Percentiles rank a stretch among this genome's conserved stretches.
Conservation (phyloP, 2,113 vertebrate species). For the Petroica traversi region DNA sequence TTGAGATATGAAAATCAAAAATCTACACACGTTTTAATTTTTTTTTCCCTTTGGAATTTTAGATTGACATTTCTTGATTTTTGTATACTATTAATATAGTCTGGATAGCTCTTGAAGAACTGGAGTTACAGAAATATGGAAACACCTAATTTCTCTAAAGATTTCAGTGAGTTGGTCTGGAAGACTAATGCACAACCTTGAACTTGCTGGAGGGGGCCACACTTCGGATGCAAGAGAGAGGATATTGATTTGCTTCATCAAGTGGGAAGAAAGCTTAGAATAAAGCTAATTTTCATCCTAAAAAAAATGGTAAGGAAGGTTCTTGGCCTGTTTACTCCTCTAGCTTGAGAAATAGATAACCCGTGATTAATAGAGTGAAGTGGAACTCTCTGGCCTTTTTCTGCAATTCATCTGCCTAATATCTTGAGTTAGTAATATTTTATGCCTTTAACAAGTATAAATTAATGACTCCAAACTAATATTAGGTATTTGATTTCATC, state of each 20-base stretch:
- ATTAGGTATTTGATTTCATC: background rate
- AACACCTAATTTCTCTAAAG: background rate
- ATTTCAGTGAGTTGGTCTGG: background rate
- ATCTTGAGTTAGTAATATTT: background rate
- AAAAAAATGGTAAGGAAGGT: background rate
- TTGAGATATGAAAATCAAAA: fast-evolving
- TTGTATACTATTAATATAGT: background rate
- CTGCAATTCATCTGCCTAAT: background rate
- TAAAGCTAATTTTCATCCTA: background rate
- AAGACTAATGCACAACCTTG: background rate
- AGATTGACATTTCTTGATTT: background rate
- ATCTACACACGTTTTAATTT: background rate
- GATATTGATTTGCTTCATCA: background rate
- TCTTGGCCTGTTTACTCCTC: background rate
- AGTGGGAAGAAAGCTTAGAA: background rate
- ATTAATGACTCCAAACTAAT: background rate
- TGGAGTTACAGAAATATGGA: background rate
- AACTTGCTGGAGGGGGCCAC: background rate
- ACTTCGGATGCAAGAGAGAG: background rate
- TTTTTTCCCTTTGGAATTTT: background rate
- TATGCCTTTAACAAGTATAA: background rate
- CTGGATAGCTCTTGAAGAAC: background rate
- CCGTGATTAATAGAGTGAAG: background rate
- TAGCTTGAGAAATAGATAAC: fast-evolving
- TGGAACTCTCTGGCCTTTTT: background rate